Conservation (phyloP, 1,140 invertebrate genomes). For the Stenopsyche tienmushanensis region DNA sequence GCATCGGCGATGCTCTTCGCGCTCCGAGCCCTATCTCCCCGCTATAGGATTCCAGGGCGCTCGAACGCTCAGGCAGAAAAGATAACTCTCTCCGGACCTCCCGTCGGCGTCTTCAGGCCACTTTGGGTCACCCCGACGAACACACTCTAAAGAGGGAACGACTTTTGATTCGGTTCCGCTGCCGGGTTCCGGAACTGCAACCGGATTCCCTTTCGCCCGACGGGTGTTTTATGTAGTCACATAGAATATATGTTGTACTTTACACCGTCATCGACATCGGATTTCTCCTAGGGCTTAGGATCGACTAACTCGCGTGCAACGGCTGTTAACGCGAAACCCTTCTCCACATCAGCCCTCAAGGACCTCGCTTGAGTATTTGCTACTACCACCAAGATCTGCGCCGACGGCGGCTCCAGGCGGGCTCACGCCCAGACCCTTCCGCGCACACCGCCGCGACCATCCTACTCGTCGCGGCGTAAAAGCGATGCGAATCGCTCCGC, state of each 20-base stretch:
- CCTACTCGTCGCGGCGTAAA: slow-evolving; percentile 56
- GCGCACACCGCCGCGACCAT: slow-evolving; percentile 70
- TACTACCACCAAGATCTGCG: slow-evolving; percentile 87
- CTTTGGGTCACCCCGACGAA: slow-evolving; percentile 53
- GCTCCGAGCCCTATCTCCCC: slow-evolving; percentile 69
- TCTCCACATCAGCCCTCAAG: slow-evolving; percentile 86
- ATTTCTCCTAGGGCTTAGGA: slow-evolving; percentile 74
- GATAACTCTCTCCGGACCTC: slow-evolving; percentile 77
- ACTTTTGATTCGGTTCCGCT: slow-evolving; percentile 66
- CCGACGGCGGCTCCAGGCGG: slow-evolving; percentile 75
- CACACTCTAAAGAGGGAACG: slow-evolving; percentile 57
- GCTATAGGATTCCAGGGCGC: slow-evolving; percentile 62
- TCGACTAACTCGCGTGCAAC: slow-evolving; percentile 88
- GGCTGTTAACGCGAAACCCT: slow-evolving; percentile 90
- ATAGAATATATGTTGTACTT: slow-evolving; percentile 48
- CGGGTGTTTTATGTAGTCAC: slow-evolving; percentile 48
- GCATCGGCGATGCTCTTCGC: slow-evolving; percentile 72
- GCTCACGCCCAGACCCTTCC: slow-evolving; percentile 75
- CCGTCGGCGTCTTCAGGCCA: slow-evolving; percentile 68
- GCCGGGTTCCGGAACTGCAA: slow-evolving; percentile 73
- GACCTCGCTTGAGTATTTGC: slow-evolving; percentile 84
- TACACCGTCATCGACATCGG: slow-evolving; percentile 52
- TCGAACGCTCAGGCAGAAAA: slow-evolving; percentile 74
- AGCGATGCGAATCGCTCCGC: neutral
- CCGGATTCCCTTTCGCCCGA: slow-evolving; percentile 70